Evolutionary conservation across 2,797 vertebrate species (phyloP).

Genomic region (Euphonia xanthogaster): DNA sequence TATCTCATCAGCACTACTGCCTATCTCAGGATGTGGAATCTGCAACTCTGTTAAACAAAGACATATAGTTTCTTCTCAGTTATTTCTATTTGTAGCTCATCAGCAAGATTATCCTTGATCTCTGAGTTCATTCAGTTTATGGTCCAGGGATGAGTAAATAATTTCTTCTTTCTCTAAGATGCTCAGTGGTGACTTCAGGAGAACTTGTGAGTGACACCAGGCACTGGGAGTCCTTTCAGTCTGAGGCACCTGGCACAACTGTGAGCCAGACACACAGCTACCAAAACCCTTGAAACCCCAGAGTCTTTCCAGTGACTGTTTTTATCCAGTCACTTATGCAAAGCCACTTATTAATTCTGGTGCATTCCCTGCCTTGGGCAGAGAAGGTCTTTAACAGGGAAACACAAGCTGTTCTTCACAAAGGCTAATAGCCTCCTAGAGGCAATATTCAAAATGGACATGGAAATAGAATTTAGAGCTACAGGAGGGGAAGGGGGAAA

Average conservation of each 20-base stretch:
- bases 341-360: conserved; percentile 9
- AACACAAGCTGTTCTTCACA: neutral
- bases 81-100: neutral
- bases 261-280: neutral
- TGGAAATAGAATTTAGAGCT: neutral
- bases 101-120: neutral
- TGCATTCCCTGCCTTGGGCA: neutral
- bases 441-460: neutral
- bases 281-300: neutral
- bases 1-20: neutral
- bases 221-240: neutral
- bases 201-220: neutral
- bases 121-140: neutral
- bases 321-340: neutral
- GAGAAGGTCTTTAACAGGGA: neutral
- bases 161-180: neutral
- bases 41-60: neutral
- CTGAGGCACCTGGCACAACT: neutral
- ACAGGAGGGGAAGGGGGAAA: neutral
- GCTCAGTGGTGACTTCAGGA: neutral
- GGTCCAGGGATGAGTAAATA: neutral
- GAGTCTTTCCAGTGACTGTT: neutral
- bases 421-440: neutral
- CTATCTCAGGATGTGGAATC: neutral
- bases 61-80: neutral